Base-by-base conservation (phyloP, 2,888 invertebrate genomes). In the Sminthurides aquaticus region DNA sequence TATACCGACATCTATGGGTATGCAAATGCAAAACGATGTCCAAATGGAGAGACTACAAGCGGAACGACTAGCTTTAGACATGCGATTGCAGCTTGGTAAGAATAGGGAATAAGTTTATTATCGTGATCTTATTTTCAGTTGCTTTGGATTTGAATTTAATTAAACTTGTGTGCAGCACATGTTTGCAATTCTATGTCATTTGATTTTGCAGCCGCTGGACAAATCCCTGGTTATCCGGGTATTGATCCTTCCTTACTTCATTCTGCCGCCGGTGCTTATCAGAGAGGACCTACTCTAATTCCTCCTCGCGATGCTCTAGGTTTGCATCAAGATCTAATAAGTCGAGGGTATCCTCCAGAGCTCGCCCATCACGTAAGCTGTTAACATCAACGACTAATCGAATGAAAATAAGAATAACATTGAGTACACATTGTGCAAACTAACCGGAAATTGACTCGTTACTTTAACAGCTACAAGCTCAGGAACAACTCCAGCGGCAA, bases 401-500 rank as follows among this genome's bases (percentile, higher is more conserved):
- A n/a, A n/a, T n/a, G n/a, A n/a, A n/a, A n/a, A n/a, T n/a, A n/a
- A n/a, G n/a, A n/a, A n/a, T n/a, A n/a, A n/a, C n/a, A n/a, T n/a
- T n/a, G n/a, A n/a, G n/a, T n/a, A n/a, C n/a, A n/a, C n/a, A n/a
- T n/a, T n/a, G n/a, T n/a, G n/a, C n/a, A n/a, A n/a, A n/a, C n/a
- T n/a, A n/a, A n/a, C n/a, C n/a, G n/a, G n/a, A n/a, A n/a, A n/a
- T n/a, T n/a, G n/a, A n/a, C n/a, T n/a, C 24, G 25, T 25, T 60
- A 43, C 2, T 48, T 60, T 60, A 74, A 58, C 76, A 78, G 79
- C 75, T 79, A 78, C 82, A 77, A 64, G 90, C 90, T 70, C 90
- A 91, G 77, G 91, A 91, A 79, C n/a, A n/a, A n/a, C 80, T 91
- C 70, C 90, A 91, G 79, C 84, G 91, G 72, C 91, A 91, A 77